phyloP scores from a whole-genome alignment of 2,797 vertebrate genomes.

The Geotrypetes seraphini region DNA sequence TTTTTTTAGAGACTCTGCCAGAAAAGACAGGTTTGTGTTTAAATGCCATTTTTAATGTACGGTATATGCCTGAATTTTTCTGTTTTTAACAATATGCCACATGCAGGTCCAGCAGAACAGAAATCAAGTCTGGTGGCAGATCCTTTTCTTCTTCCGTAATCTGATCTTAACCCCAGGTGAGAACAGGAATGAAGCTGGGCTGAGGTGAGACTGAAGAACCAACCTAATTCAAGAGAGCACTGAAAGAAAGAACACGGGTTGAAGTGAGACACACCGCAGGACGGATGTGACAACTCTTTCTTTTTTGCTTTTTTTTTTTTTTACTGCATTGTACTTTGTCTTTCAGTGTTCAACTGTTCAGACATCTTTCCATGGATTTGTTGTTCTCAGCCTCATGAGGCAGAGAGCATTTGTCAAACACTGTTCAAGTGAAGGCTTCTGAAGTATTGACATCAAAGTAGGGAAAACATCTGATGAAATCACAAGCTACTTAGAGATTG shows the following conservation, averaged over 20 bases:
- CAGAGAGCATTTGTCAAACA: constrained; percentile 59
- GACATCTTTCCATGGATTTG: constrained; percentile 28
- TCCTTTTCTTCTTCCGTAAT: constrained; percentile 61
- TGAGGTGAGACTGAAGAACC: constrained; percentile 56
- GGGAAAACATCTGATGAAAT: constrained; percentile 24
- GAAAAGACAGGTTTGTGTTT: no score
- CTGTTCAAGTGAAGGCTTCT: constrained; percentile 47
- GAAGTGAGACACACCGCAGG: constrained; percentile 34
- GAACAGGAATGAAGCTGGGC: constrained; percentile 49
- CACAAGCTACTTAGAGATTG: constrained; percentile 21
- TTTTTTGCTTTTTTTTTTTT: constrained; percentile 8
- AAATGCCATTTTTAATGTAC: no score
- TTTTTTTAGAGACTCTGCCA: no score
- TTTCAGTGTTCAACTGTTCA: no score
- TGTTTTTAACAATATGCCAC: constrained; percentile 26
- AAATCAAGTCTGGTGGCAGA: constrained; percentile 61
- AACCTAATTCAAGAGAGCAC: constrained; percentile 27
- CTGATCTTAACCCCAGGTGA: constrained; percentile 49
- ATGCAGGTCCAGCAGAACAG: constrained; percentile 62
- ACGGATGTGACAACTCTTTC: constrained; percentile 32
- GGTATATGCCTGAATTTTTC: no score
- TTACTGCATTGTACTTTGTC: background rate
- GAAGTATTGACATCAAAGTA: constrained; percentile 34
- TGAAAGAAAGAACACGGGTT: constrained; percentile 36
- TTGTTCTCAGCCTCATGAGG: constrained; percentile 20